A percentile compares a stretch with the other conserved stretches of the same genome.
Conservation (phyloP, 2,113 vertebrate species). For the Aepyceros melampus region DNA sequence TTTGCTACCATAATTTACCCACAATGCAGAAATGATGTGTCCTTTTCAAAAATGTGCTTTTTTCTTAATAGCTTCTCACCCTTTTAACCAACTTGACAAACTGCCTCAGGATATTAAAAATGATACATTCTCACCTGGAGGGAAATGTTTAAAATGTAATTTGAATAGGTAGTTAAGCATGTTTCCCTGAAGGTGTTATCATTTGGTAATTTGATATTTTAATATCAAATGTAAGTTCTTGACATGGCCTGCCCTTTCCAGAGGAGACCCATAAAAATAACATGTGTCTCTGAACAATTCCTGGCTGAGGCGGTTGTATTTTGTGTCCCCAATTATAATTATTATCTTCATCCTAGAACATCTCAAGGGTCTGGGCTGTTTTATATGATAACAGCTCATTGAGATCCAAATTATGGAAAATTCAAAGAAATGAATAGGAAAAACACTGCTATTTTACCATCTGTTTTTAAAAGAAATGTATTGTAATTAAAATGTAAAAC, state of each 20-base stretch:
- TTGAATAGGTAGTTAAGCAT: not conserved
- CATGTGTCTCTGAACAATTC: not conserved
- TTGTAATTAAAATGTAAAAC: not conserved
- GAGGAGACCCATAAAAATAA: not conserved
- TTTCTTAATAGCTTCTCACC: not conserved
- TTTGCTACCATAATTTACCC: not conserved
- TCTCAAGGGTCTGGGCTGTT: conserved; percentile 36
- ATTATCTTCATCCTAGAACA: conserved; percentile 9
- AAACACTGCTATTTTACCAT: not conserved
- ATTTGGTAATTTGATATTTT: conserved; percentile 31
- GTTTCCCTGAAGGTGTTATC: conserved; percentile 14
- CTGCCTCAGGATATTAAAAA: conserved; percentile 13
- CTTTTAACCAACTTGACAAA: not conserved
- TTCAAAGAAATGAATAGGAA: not conserved
- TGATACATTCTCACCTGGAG: not conserved
- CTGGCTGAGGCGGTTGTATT: not conserved
- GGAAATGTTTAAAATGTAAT: not conserved
- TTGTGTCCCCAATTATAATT: not conserved
- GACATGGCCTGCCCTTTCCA: not conserved
- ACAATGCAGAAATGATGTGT: not conserved
- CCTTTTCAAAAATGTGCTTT: not conserved
- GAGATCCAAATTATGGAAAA: not conserved
- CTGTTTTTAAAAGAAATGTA: not conserved
- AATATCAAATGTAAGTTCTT: conserved; percentile 18
- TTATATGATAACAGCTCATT: conserved; percentile 18